phyloP scores from a whole-genome alignment of 2,797 vertebrate genomes.

The Periophthalmus magnuspinnatus region DNA sequence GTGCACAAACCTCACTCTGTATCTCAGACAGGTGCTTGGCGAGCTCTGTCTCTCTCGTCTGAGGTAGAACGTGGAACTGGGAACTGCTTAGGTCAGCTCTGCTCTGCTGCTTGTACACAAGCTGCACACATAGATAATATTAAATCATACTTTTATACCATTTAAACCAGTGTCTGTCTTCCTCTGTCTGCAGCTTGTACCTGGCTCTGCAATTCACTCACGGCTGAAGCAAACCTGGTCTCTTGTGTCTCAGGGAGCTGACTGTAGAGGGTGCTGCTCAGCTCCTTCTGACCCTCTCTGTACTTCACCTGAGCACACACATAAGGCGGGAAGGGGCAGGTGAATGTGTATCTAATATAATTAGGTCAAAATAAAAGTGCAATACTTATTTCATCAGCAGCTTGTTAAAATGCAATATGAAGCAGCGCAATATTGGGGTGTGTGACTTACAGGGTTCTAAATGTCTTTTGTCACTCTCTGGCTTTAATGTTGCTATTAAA shows the following conservation, averaged over 20 bases:
- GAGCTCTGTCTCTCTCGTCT: constrained; percentile 71
- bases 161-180: too few relatives aligned
- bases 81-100: constrained; percentile 46
- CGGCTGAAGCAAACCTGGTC: constrained; percentile 56
- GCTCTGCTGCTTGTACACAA: constrained; percentile 70
- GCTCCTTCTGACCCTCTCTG: constrained; percentile 49
- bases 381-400: too few relatives aligned
- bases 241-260: constrained; percentile 59
- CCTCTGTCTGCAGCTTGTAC: neutral
- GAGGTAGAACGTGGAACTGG: constrained; percentile 65
- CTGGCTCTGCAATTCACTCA: constrained; percentile 86
- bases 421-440: too few relatives aligned
- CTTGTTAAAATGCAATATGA: too few relatives aligned
- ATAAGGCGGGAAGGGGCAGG: neutral
- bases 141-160: too few relatives aligned
- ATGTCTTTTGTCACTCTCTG: too few relatives aligned
- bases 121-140: constrained; percentile 45
- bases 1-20: constrained; percentile 62
- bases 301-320: constrained; percentile 57
- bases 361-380: too few relatives aligned
- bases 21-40: constrained; percentile 56
- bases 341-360: too few relatives aligned
- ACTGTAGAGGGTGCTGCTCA: constrained; percentile 58
- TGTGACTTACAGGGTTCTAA: too few relatives aligned
- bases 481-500: too few relatives aligned